Base-by-base conservation (phyloP, 2,797 vertebrate species). In the Trachurus trachurus region DNA sequence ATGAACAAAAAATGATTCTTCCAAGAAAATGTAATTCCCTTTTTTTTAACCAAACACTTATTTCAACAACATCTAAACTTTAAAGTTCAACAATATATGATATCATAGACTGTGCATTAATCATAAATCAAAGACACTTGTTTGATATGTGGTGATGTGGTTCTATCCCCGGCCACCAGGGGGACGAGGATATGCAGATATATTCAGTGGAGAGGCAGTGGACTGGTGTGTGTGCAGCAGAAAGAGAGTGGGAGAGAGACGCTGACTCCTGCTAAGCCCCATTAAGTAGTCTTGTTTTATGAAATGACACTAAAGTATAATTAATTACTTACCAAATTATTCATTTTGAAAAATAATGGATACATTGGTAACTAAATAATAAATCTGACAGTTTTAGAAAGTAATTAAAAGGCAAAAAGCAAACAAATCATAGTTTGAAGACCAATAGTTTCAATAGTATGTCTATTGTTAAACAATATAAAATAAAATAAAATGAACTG, bases 111-210 rank as follows among this genome's bases (percentile, higher is more conserved):
- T 47, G 44, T 17, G 40, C 19, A 66, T 42, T 16, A 11, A 22
- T 19, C 10, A 39, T 3, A 21, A 17, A 17, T 10, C 1, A 50
- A 17, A 66, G 1, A 45, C 57, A 60, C 5, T 44, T 29, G 2
- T 19, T 22, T n/a, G 0, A 8, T n/a, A 60, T 42, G 42, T 39
- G 17, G 1, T 29, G 22, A 0, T 78, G 85, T 74, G 11, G 39
- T 92, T 81, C 61, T 66, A 16, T 54, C 45, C 26, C 37, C 84
- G 82, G 52, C 91, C 93, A 92, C 91, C 71, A 94, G 93, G 87
- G 92, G 93, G 92, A 88, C 31, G 2, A 12, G 34, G 34, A 56
- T 16, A 66, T 82, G 79, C 63, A 81, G 40, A 62, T 59, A 83
- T 21, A 60, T 70, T 76, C 53, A 80, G 12, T 11, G 21, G 21